Conservation (phyloP, 2,888 invertebrate species). For the Pristionchus exspectatus region DNA sequence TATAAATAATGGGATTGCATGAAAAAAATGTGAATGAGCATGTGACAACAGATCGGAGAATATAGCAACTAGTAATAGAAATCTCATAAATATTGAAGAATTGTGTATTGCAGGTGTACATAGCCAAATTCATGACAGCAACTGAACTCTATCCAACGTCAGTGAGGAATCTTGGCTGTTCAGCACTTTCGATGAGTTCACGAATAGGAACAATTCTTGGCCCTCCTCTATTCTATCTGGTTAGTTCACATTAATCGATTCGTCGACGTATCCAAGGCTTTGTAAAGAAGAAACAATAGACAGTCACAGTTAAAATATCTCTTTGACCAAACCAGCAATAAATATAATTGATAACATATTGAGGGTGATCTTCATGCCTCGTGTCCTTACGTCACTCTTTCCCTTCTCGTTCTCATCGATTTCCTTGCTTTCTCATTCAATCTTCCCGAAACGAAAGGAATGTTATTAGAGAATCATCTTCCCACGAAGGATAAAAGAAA, state of each 20-base stretch:
- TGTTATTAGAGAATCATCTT: constrained; percentile 49
- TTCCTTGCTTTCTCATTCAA: background rate
- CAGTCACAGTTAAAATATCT: background rate
- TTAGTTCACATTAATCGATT: background rate
- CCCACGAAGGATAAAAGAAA: constrained; percentile 26
- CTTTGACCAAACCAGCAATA: background rate
- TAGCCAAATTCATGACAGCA: constrained; percentile 53
- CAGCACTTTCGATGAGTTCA: constrained; percentile 43
- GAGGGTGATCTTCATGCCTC: constrained; percentile 52
- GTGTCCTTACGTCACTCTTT: constrained; percentile 18
- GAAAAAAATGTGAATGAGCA: background rate
- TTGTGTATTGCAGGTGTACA: constrained; percentile 16
- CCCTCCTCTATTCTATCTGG: constrained; percentile 51
- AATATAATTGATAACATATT: background rate
- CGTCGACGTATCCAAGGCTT: no score
- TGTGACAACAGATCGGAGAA: background rate
- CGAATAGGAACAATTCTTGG: constrained; percentile 50
- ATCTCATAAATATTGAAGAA: background rate
- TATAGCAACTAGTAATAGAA: no score
- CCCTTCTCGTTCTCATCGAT: constrained; percentile 37
- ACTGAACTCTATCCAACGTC: constrained; percentile 51
- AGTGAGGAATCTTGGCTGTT: constrained; percentile 44
- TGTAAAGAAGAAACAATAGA: no score
- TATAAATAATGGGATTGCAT: background rate
- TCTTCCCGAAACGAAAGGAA: constrained; percentile 49